Base-by-base conservation (phyloP, 2,888 invertebrate species). In the Yponomeuta evonymella region DNA sequence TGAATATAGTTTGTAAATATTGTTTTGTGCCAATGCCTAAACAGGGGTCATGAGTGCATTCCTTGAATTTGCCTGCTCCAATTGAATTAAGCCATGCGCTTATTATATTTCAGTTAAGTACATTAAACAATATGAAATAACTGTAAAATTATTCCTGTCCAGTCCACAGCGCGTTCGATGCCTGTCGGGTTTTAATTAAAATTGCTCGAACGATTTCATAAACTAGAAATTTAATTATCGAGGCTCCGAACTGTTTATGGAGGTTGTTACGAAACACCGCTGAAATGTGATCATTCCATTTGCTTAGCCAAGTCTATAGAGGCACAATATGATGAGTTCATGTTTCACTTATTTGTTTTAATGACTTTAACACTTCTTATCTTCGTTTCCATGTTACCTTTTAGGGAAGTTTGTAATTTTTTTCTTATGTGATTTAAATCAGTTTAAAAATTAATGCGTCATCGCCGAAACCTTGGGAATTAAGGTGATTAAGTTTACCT, bases 181-280 rank as follows among this genome's bases (percentile, higher is more conserved):
- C 3, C 65, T 70, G 43, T 71, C 70, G 71, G 64, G 72, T 73
- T 77, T 75, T 75, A 77, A 76, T 81, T 76, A 77, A 79, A 77
- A 75, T 73, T 75, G 76, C 71, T 67, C 51, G 58, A 75, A 75
- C 75, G 70, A 73, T 75, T 79, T 78, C 76, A 75, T 76, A 73
- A 77, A 80, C 74, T 75, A 75, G 71, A 75, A 77, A 79, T 78
- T 75, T 74, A 76, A 77, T 79, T 76, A 78, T 70, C 64, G 67
- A 70, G 71, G 72, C 75, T 77, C 75, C 73, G 72, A 74, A 74
- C 69, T 72, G 67, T 48, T 67, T 67, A 11, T 43, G 67, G 23
- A 67, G 36, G 33, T 65, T 12, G 29, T 65, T 23, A 12, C 29
- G 65, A 23, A 15, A 58, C 3, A 12, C 51, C 15, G 51, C 51